phyloP scores from a whole-genome alignment of 92 coral and sea anemone species.

The Epizoanthus illoricatus region DNA sequence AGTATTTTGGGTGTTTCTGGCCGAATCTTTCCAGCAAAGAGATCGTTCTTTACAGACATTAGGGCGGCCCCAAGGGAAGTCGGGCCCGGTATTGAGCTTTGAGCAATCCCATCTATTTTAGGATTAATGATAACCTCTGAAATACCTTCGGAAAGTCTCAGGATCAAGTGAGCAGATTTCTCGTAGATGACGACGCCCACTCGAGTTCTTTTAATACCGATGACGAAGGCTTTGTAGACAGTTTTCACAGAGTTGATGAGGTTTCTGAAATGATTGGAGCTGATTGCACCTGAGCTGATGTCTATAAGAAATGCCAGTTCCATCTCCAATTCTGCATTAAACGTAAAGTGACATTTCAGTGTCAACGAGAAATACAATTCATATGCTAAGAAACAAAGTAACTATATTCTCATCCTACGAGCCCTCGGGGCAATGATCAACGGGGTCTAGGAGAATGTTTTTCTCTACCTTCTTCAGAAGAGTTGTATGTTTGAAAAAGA shows the following conservation, averaged over 20 bases:
- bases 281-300: constrained; percentile 45
- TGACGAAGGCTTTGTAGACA: constrained; percentile 54
- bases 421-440: too few species aligned
- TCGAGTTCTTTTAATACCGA: constrained; percentile 59
- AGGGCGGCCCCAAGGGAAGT: constrained; percentile 67
- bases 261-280: constrained; percentile 50
- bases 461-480: too few species aligned
- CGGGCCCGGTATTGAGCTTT: constrained; percentile 53
- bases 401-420: too few species aligned
- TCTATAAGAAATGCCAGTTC: constrained; percentile 73
- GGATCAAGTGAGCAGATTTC: constrained; percentile 43
- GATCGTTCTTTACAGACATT: constrained; percentile 43
- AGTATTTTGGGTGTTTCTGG: constrained; percentile 74
- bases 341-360: not conserved
- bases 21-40: constrained; percentile 70
- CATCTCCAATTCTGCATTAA: constrained; percentile 57
- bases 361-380: too few species aligned
- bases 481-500: too few species aligned
- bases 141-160: constrained; percentile 56
- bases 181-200: constrained; percentile 67
- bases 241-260: constrained; percentile 62
- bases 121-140: constrained; percentile 47
- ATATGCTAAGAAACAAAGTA: too few species aligned
- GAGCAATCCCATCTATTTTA: constrained; percentile 54
- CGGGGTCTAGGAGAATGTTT: too few species aligned